These are phyloP conservation scores for Lepus americanus DNA, from an alignment of 2,113 vertebrate species.

Conservation along the genomic window DNA sequence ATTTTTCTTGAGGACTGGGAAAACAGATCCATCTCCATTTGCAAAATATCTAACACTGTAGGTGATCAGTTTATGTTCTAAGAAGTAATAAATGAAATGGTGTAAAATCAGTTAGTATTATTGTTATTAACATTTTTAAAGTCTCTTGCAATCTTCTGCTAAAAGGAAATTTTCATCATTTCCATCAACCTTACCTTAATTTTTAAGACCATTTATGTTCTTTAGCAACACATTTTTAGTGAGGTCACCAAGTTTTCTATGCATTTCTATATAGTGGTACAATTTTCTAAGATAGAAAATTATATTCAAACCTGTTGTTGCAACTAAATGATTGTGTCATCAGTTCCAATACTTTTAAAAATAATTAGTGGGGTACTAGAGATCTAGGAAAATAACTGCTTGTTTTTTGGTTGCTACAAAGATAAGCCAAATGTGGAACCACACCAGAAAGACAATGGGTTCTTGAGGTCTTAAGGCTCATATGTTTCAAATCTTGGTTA, in stretches of 20 bases:
- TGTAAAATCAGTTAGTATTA: slow-evolving; percentile 72
- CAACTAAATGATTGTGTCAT: background rate
- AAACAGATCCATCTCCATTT: background rate
- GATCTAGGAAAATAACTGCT: background rate
- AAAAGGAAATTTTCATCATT: slow-evolving; percentile 46
- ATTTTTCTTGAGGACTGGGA: slow-evolving; percentile 46
- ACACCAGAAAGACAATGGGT: background rate
- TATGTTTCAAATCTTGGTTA: background rate
- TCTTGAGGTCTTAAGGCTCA: background rate
- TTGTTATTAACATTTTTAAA: slow-evolving; percentile 69
- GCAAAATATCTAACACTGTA: slow-evolving; percentile 51
- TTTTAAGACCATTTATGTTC: slow-evolving; percentile 56
- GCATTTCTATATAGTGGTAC: slow-evolving; percentile 1
- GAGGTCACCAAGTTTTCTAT: slow-evolving; percentile 34
- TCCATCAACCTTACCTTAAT: slow-evolving; percentile 22
- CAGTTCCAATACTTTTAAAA: slow-evolving; percentile 2
- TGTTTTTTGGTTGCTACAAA: background rate
- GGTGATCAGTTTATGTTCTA: slow-evolving; percentile 54
- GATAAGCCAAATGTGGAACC: background rate
- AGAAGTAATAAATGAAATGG: slow-evolving; percentile 61
- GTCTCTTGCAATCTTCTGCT: background rate
- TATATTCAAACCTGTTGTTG: slow-evolving; percentile 56
- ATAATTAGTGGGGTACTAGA: background rate
- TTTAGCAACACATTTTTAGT: slow-evolving; percentile 42
- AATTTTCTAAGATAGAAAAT: slow-evolving; percentile 60